Evolutionary conservation across 1,140 invertebrate species (phyloP), one percentile per base, ranked within the genome.

Genomic region (Neodiprion pinetum): DNA sequence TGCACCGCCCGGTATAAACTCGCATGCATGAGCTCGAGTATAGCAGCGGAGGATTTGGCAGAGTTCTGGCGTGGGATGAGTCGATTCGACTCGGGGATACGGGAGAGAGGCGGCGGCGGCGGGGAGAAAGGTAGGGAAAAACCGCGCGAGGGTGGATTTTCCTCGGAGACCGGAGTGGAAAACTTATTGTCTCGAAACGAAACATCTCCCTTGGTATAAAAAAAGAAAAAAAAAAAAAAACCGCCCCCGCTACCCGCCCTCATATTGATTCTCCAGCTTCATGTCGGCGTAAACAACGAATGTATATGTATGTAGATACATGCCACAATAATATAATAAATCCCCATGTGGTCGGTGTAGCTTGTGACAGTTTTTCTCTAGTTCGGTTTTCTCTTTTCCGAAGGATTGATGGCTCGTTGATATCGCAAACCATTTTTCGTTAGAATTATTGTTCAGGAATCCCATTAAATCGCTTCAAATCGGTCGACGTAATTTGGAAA

Each of bases 251-350:
- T 74, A 79, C 72, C 69, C 78, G 76, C 74, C 76, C 76, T 81
- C 80, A 79, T 86, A 86, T 87, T 83, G 84, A 86, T 86, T 86
- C 83, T 79, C 78, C 81, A 74, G 81, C 80, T 12, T 17, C 82
- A 84, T 84, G 78, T 81, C 81, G 76, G 74, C 77, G 79, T 75
- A 75, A 79, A 79, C 80, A 79, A 78, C 77, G 75, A 74, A 79
- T 65, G 77, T 82, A 48, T 78, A 70, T 67, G 5, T 40, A 40
- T 5, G 4, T 40, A 40, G 5, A 40, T 40, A 5, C 28, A 40
- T 40, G 28, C 5, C 5, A 40, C 28, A 40, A 40, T 40, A 40
- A 40, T 40, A 40, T 5, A 5, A 40, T 40, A 40, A 40, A 40
- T 3, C 28, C 28, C 28, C 28, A 40, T 40, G 28, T 40, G 28